Evolutionary conservation across 2,113 vertebrate species (phyloP).

Genomic region (Pygoscelis antarcticus): DNA sequence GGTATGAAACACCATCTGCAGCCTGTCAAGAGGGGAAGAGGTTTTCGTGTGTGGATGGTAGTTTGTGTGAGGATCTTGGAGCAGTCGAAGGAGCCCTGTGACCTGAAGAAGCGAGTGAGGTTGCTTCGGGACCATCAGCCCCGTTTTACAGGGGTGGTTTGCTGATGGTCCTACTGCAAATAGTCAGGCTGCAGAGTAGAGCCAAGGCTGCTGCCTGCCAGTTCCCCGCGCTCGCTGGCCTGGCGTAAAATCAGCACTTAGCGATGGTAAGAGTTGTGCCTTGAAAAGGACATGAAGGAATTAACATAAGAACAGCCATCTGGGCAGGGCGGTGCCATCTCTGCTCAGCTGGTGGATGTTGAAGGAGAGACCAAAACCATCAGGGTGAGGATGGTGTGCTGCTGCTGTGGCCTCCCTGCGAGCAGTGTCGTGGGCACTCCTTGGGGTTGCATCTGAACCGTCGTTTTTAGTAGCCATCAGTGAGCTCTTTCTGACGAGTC

Average conservation of each 20-base stretch:
- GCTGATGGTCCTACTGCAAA: neutral
- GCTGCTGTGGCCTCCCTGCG: neutral
- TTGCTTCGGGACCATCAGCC: too few species aligned
- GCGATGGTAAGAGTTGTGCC: neutral
- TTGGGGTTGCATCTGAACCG: accelerated
- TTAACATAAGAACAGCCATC: accelerated
- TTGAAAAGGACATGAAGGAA: neutral
- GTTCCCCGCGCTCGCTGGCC: neutral
- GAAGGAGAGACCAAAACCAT: neutral
- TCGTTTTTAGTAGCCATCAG: accelerated
- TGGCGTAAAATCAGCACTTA: neutral
- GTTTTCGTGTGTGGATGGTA: neutral
- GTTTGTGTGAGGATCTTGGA: neutral
- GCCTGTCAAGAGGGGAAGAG: neutral
- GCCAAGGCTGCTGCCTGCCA: neutral
- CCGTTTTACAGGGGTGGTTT: neutral
- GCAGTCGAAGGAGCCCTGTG: neutral
- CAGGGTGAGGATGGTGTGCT: neutral
- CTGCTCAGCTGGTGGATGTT: neutral
- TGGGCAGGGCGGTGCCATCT: neutral
- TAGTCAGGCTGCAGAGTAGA: neutral
- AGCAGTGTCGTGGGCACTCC: neutral
- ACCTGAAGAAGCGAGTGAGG: neutral
- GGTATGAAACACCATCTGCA: neutral
- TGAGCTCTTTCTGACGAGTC: neutral